A percentile compares a stretch with the other conserved stretches of the same genome.
These are phyloP conservation scores for Platerodrilus igneus DNA, from an alignment of 2,888 invertebrate genomes.

Conservation along the genomic window DNA sequence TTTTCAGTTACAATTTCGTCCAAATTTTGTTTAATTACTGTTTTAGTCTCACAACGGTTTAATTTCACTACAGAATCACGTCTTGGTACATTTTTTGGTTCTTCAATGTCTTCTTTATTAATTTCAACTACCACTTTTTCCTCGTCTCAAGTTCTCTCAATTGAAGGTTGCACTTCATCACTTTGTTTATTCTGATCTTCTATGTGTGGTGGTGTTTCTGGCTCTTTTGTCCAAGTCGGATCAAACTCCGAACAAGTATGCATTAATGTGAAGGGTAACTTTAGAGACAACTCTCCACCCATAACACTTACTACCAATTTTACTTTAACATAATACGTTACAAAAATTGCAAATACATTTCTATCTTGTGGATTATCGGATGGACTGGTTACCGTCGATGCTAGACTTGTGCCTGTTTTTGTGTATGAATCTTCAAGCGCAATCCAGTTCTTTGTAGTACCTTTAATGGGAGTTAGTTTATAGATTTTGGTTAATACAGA, in stretches of 20 bases:
- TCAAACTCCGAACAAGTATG: conserved; percentile 66
- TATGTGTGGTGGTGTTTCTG: conserved; percentile 20
- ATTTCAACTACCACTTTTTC: conserved; percentile 43
- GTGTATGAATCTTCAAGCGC: conserved; percentile 82
- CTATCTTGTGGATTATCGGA: conserved; percentile 63
- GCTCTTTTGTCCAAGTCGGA: conserved; percentile 51
- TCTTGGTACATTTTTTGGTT: conserved; percentile 11
- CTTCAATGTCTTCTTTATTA: conserved; percentile 32
- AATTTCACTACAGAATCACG: conserved; percentile 8
- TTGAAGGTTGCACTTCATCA: conserved; percentile 36
- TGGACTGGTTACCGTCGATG: conserved; percentile 53
- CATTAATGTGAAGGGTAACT: conserved; percentile 75
- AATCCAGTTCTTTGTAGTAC: conserved; percentile 86
- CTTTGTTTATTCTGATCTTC: conserved; percentile 12
- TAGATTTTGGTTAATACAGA: conserved; percentile 60
- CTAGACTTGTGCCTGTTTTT: conserved; percentile 57
- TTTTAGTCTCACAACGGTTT: conserved; percentile 13
- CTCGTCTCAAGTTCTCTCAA: conserved; percentile 47
- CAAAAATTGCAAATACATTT: conserved; percentile 86
- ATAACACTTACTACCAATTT: conserved; percentile 76
- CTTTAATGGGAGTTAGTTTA: conserved; percentile 66
- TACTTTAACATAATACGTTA: conserved; percentile 86
- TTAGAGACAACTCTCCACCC: conserved; percentile 74
- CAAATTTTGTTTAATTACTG: conserved; percentile 30
- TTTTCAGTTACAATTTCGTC: conserved; percentile 40